A percentile compares a stretch with the other conserved stretches of the same genome.
Evolutionary conservation across 2,888 invertebrate genomes (phyloP).

Genomic region (Pegoplata infirma): DNA sequence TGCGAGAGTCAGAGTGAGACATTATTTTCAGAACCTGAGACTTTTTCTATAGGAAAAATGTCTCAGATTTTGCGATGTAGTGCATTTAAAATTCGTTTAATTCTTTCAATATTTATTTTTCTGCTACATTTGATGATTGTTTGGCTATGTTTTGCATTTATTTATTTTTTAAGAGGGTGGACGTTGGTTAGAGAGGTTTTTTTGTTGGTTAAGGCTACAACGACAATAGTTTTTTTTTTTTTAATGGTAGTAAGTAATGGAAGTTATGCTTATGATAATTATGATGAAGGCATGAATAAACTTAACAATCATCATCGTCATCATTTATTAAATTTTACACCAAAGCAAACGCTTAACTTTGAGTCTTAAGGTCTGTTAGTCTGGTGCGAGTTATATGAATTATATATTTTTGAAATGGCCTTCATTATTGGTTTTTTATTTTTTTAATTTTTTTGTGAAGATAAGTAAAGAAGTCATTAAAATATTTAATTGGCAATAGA

Average conservation of each 20-base stretch:
- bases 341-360: too few species aligned
- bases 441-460: neutral
- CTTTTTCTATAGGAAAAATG: too few species aligned
- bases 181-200: constrained; percentile 19
- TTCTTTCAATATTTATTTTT: neutral
- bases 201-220: constrained; percentile 20
- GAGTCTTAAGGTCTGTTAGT: neutral
- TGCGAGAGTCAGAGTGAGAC: too few species aligned
- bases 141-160: neutral
- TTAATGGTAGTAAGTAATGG: constrained; percentile 13
- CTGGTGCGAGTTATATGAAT: constrained; percentile 9
- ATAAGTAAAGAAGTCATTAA: constrained; percentile 55
- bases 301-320: constrained; percentile 24
- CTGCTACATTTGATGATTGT: neutral
- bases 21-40: too few species aligned
- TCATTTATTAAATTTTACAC: constrained; percentile 17
- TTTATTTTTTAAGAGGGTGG: constrained; percentile 40
- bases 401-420: constrained; percentile 43
- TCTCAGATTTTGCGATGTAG: constrained; percentile 2
- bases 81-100: neutral
- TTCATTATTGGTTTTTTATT: constrained; percentile 26
- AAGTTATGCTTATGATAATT: constrained; percentile 39
- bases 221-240: constrained; percentile 23
- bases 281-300: constrained; percentile 32
- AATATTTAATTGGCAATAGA: constrained; percentile 28